Conservation (phyloP, 2,113 vertebrate species). For the Cricetomys ansorgei region DNA sequence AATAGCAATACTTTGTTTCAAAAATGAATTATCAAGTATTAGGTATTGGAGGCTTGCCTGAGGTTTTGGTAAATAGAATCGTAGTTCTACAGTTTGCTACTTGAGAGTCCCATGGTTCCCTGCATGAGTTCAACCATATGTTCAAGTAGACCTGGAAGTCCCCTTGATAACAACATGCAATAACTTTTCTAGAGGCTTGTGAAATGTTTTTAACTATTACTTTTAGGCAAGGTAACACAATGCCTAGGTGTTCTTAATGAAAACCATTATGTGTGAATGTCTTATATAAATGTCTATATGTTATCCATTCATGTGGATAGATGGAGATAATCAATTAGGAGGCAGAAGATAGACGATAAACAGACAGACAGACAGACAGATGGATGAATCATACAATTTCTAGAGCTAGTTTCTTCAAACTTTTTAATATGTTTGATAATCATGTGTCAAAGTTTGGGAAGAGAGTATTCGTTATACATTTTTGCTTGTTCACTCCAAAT, state of each 20-base stretch:
- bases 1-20: slow-evolving; percentile 12
- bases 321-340: not conserved
- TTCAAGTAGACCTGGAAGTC: not conserved
- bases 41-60: not conserved
- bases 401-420: not conserved
- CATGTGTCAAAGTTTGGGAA: not conserved
- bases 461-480: not conserved
- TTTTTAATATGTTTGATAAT: slow-evolving; percentile 34
- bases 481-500: not conserved
- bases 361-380: not conserved
- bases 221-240: not conserved
- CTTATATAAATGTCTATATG: not conserved
- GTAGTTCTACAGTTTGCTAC: slow-evolving; percentile 22
- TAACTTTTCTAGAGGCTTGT: slow-evolving; percentile 27
- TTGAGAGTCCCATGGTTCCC: not conserved
- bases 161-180: not conserved
- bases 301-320: not conserved
- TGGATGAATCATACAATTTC: not conserved
- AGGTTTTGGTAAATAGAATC: slow-evolving; percentile 40
- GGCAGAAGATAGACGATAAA: not conserved
- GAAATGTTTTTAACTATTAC: not conserved
- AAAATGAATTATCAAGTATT: slow-evolving; percentile 50
- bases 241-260: not conserved
- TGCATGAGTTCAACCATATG: not conserved
- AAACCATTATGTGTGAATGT: not conserved